Evolutionary conservation across 2,888 invertebrate species (phyloP).

Genomic region (Cantharis flavilabris): DNA sequence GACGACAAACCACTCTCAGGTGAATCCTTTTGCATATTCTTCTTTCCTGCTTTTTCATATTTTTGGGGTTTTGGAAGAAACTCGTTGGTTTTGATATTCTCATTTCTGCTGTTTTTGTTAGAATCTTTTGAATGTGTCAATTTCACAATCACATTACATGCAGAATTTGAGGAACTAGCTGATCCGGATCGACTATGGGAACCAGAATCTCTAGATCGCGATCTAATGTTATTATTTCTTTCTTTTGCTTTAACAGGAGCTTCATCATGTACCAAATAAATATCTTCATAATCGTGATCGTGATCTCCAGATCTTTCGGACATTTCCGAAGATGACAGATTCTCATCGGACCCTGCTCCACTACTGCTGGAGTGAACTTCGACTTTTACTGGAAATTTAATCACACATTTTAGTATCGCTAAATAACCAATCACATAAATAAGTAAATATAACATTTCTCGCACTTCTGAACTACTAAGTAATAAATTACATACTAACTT

Average conservation of each 20-base stretch:
- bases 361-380: slow-evolving; percentile 81
- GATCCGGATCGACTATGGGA: slow-evolving; percentile 74
- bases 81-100: slow-evolving; percentile 47
- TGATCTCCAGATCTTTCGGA: slow-evolving; percentile 59
- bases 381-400: slow-evolving; percentile 72
- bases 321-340: slow-evolving; percentile 62
- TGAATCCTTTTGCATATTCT: slow-evolving; percentile 31
- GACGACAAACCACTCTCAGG: slow-evolving; percentile 52
- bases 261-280: slow-evolving; percentile 73
- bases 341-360: slow-evolving; percentile 68
- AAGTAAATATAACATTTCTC: background rate
- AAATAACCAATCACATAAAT: background rate
- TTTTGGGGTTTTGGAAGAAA: slow-evolving; percentile 52
- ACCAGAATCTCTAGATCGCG: slow-evolving; percentile 63
- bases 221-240: slow-evolving; percentile 38
- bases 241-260: slow-evolving; percentile 39
- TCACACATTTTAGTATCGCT: background rate
- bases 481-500: background rate
- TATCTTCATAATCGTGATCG: slow-evolving; percentile 82
- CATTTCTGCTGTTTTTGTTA: slow-evolving; percentile 29
- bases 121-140: slow-evolving; percentile 33
- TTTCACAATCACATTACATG: slow-evolving; percentile 53
- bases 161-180: slow-evolving; percentile 53
- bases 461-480: background rate
- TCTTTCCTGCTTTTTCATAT: slow-evolving; percentile 46